These are phyloP conservation scores for Chascanopsetta lugubris DNA, from an alignment of 2,113 vertebrate genomes.

Conservation along the genomic window DNA sequence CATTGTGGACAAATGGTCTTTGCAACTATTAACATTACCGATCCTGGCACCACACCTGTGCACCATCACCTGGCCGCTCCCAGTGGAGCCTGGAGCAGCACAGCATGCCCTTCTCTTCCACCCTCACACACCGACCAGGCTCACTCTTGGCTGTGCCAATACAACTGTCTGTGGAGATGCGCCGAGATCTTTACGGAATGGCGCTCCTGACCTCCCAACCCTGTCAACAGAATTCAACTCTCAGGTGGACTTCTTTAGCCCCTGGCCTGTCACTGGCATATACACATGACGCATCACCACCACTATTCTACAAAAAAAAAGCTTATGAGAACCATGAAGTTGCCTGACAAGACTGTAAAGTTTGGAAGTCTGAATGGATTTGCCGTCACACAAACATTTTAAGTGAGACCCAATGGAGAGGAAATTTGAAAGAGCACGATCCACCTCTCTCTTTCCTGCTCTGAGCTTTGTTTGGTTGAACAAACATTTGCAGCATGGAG, in stretches of 20 bases:
- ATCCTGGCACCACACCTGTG: slow-evolving; percentile 69
- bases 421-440: not conserved
- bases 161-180: slow-evolving; percentile 21
- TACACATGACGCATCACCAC: not conserved
- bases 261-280: not conserved
- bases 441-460: slow-evolving; percentile 24
- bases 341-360: not conserved
- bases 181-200: slow-evolving; percentile 8
- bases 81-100: slow-evolving; percentile 44
- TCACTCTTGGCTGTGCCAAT: slow-evolving; percentile 51
- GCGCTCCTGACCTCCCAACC: slow-evolving; percentile 24
- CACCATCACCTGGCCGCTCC: slow-evolving; percentile 54
- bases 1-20: slow-evolving; percentile 54
- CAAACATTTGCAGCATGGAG: slow-evolving; percentile 23
- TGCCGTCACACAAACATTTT: no score
- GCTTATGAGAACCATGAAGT: not conserved
- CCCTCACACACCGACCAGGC: slow-evolving; percentile 69
- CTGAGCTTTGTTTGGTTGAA: slow-evolving; percentile 52
- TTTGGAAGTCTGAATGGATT: not conserved
- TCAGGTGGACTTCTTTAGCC: not conserved
- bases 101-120: slow-evolving; percentile 50
- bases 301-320: not conserved
- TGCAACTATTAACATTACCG: slow-evolving; percentile 59
- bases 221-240: not conserved
- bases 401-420: not conserved